Evolutionary conservation across 2,113 vertebrate genomes (phyloP), one percentile per base, ranked within the genome.

Genomic region (Myrmophylax atrothorax): DNA sequence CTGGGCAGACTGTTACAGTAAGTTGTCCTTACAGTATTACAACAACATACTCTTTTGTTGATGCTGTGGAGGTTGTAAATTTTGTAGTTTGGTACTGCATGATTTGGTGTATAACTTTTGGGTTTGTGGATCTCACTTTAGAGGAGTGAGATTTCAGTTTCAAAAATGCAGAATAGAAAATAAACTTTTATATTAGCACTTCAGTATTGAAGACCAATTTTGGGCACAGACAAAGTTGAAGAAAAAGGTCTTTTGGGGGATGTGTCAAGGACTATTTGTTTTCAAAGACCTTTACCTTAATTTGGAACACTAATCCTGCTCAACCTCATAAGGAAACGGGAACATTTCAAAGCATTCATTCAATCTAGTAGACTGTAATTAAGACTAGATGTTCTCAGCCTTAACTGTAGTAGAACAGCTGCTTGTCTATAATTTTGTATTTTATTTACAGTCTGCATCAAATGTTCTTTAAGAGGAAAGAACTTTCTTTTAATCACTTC

Each of bases 1-100:
- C 99, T 14, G 99, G 99, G 44, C 99, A 99, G 97, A 98, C 98
- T 0, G 99, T 99, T 77, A 99, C 98, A 91, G 99, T 99, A 98
- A 98, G 98, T 97, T 47, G 12, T 94, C 96, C 96, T 95, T 69
- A 8, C 23, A 7, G 7, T 62, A 49, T 44, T 6, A 81, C 55
- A 91, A 94, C 5, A 72, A 23, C 2, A 4, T 14, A 6, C 3
- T 29, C 37, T 44, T 69, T 17, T 60, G 9, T 37, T 52, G 22
- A 16, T 91, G 28, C 25, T 5, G 5, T 53, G 58, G 40, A 66
- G 19, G 4, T n/a, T 88, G 38, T n/a, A 56, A 66, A 35, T 69
- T 28, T 70, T 90, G 64, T 29, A 2, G 2, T 67, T 46, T 38
- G 59, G 35, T 62, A 3, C 37, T 58, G 55, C 26, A 22, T 50